These are phyloP conservation scores for Mactra quadrangularis DNA, from an alignment of 1,140 invertebrate genomes.

Conservation along the genomic window DNA sequence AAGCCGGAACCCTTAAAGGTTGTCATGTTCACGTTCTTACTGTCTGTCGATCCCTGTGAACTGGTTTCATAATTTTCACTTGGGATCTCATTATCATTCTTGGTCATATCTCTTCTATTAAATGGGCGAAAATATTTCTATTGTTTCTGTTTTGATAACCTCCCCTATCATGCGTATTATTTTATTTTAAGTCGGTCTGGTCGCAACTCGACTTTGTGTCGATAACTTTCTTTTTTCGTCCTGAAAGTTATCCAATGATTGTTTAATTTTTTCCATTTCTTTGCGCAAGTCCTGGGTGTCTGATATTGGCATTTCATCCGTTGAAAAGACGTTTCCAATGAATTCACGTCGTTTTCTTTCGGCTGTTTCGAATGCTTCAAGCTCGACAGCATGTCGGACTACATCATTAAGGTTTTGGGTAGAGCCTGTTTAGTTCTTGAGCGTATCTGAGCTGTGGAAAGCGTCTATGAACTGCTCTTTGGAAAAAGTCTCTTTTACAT, in stretches of 20 bases:
- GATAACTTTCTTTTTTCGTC: neutral
- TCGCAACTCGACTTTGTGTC: neutral
- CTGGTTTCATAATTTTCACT: neutral
- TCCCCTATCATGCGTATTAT: no score
- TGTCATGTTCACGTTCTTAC: no score
- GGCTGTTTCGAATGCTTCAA: no score
- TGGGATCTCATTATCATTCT: neutral
- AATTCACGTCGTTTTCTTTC: neutral
- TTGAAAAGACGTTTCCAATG: neutral
- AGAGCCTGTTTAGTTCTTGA: slow-evolving; percentile 48
- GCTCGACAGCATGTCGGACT: slow-evolving; percentile 59
- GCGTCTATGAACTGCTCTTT: slow-evolving; percentile 64
- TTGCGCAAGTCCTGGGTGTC: no score
- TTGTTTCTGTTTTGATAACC: neutral
- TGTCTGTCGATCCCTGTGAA: neutral
- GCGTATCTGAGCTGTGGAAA: slow-evolving; percentile 40
- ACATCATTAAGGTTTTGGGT: slow-evolving; percentile 60
- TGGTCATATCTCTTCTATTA: neutral
- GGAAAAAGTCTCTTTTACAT: no score
- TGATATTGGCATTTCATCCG: neutral
- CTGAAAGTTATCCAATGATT: neutral
- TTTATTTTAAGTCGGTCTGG: no score
- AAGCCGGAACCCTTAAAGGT: slow-evolving; percentile 1
- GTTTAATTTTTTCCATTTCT: no score
- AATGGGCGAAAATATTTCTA: neutral